phyloP scores from a whole-genome alignment of 2,888 invertebrate genomes.

The Pseudococcus longispinus region DNA sequence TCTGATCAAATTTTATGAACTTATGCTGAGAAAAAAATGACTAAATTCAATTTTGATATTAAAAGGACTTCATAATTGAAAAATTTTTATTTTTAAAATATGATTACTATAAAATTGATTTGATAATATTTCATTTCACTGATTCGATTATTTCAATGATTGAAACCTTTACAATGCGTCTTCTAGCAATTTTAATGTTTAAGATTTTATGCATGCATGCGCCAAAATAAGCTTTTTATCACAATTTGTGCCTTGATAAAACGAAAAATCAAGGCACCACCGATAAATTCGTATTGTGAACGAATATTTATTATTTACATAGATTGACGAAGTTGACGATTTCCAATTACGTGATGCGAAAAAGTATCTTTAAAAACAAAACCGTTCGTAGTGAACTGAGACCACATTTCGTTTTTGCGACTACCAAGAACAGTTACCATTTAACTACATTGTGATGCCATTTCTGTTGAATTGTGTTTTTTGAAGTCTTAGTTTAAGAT shows the following conservation, averaged over 20 bases:
- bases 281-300: constrained; percentile 13
- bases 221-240: background rate
- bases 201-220: background rate
- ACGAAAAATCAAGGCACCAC: background rate
- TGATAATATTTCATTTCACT: background rate
- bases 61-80: too few species aligned
- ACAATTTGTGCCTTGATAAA: background rate
- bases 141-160: background rate
- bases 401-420: background rate
- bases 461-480: background rate
- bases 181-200: constrained; percentile 13
- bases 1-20: too few species aligned
- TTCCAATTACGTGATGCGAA: background rate
- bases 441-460: background rate
- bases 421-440: background rate
- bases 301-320: constrained; percentile 19
- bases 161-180: background rate
- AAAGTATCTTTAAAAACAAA: background rate
- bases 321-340: constrained; percentile 46
- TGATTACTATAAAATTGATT: too few species aligned
- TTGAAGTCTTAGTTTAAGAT: background rate
- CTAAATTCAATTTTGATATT: too few species aligned
- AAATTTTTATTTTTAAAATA: too few species aligned
- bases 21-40: too few species aligned
- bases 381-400: constrained; percentile 8